Evolutionary conservation across 2,113 vertebrate genomes (phyloP).

Genomic region (Calyptommatus sinebrachiatus): DNA sequence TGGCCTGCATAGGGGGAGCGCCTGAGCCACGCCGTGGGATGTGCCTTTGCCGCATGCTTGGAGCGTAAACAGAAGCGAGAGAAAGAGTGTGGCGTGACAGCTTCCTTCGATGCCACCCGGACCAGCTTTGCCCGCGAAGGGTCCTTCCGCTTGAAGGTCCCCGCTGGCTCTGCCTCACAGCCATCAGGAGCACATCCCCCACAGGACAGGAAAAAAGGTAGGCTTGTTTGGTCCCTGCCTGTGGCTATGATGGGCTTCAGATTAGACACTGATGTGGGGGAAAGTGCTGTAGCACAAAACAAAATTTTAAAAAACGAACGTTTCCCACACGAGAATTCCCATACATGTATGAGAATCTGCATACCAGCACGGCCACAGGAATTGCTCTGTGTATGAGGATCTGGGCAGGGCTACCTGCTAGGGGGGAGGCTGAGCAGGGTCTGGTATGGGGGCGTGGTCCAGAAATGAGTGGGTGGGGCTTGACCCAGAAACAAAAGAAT

Average conservation of each 20-base stretch:
- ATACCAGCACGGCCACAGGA: no score
- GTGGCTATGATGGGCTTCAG: not conserved
- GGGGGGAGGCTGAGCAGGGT: no score
- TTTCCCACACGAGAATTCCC: no score
- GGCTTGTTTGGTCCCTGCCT: not conserved
- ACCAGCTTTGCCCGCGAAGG: conserved; percentile 90
- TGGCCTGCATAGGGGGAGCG: conserved; percentile 78
- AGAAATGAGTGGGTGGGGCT: no score
- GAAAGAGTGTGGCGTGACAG: conserved; percentile 90
- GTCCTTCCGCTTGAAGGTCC: conserved; percentile 82
- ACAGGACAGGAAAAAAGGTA: conserved; percentile 76
- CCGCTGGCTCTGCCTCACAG: conserved; percentile 69
- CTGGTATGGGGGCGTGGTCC: no score
- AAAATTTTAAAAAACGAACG: no score
- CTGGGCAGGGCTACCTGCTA: no score
- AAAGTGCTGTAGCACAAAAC: no score
- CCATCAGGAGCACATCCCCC: conserved; percentile 74
- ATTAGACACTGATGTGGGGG: not conserved
- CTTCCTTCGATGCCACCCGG: conserved; percentile 87
- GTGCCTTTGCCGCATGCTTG: conserved; percentile 89
- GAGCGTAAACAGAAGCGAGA: conserved; percentile 89
- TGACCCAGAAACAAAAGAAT: no score
- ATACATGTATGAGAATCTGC: no score
- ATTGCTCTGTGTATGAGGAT: no score
- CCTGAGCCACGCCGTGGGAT: conserved; percentile 90